Evolutionary conservation across 2,888 invertebrate species (phyloP).

Genomic region (Patella pellucida): DNA sequence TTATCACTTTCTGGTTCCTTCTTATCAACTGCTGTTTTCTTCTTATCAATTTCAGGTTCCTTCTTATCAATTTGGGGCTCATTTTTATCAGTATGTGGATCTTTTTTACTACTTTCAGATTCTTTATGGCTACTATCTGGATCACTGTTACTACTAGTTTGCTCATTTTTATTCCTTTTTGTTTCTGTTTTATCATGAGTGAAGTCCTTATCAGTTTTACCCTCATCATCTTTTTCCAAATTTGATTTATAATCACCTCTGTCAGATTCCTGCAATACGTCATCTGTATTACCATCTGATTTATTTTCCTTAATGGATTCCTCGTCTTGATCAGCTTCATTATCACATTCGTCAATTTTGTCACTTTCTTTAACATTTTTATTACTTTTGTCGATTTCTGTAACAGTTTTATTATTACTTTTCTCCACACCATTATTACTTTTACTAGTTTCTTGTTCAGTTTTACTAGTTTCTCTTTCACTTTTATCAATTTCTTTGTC

Average conservation of each 20-base stretch:
- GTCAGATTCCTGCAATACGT: too few relatives aligned
- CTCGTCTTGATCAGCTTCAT: too few relatives aligned
- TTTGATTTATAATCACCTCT: too few relatives aligned
- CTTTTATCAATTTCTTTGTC: constrained; percentile 29
- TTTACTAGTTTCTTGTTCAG: constrained; percentile 43
- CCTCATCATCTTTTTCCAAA: too few relatives aligned
- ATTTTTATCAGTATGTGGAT: not conserved
- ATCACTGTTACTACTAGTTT: not conserved
- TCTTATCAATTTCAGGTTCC: not conserved
- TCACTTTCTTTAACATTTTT: constrained; percentile 40
- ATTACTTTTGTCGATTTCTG: constrained; percentile 48
- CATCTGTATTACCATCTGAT: too few relatives aligned
- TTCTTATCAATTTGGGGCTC: too few relatives aligned
- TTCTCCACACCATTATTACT: constrained; percentile 34
- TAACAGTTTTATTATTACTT: constrained; percentile 23
- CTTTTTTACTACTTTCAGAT: too few relatives aligned
- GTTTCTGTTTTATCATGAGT: too few relatives aligned
- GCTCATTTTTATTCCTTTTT: not conserved
- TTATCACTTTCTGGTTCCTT: not conserved
- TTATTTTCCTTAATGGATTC: constrained; percentile 39
- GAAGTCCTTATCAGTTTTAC: too few relatives aligned
- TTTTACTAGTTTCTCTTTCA: constrained; percentile 18
- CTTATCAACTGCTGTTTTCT: not conserved
- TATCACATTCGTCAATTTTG: not conserved
- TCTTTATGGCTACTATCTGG: too few relatives aligned